Evolutionary conservation across 1,140 invertebrate genomes (phyloP), one percentile per base, ranked within the genome.

Genomic region (Hyles euphorbiae): DNA sequence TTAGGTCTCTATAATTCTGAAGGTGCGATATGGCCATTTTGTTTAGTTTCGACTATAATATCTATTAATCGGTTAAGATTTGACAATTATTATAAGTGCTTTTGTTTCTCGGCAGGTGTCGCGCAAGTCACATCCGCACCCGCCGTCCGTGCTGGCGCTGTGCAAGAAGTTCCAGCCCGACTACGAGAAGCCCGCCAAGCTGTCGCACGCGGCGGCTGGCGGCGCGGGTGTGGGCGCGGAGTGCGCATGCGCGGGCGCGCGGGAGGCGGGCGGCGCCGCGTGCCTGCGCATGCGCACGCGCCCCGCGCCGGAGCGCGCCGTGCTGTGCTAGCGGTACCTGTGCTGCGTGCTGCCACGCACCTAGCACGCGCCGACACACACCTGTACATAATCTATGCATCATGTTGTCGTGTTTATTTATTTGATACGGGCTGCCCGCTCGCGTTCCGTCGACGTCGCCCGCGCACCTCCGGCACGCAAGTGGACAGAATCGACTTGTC

Each of bases 111-210:
- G 46, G 12, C 70, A 87, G 83, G 83, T 87, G 57, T 88, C 84
- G 40, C 77, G 88, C 58, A 89, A 89, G 54, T 90, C 81, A 3
- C 79, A 81, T 52, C 78, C 83, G 48, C 74, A 79, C 58, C 83
- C 88, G 52, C 85, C 86, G n/a, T 88, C 87, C 1, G 85, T 89
- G 60, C 72, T 89, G 10, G 83, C 84, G 64, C 81, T 88, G 44
- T 89, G 88, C 78, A 89, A 89, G 75, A 87, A 88, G 73, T 89
- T 88, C 75, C 88, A 89, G 68, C 79, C 85, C 34, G 87, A 88
- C 73, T 87, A 85, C 78, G 84, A 83, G 76, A 85, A 85, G 74
- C 84, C 82, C 50, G 81, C 81, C 33, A 76, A 70, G 68, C 65
- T 76, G 59, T 36, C 66, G 57, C 69, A 67, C 67, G 60, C 63